Base-by-base conservation (phyloP, 1,140 invertebrate species). In the Fopius arisanus region DNA sequence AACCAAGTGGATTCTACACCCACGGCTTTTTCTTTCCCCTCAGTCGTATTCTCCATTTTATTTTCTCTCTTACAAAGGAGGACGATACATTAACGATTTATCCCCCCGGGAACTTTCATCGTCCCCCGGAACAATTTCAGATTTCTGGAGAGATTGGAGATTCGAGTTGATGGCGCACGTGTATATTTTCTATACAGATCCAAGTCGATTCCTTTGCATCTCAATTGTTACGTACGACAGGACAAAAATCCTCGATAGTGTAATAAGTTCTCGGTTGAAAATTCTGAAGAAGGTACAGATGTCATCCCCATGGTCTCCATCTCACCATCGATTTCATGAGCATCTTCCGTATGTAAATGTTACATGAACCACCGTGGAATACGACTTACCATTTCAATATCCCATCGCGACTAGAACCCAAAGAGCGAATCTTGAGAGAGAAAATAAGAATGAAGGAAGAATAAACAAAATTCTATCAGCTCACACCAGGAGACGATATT, bases 61-160 rank as follows among this genome's bases (percentile, higher is more conserved):
- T 14, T 51, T 5, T 19, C 14, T 14, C 43, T 12, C 19, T n/a
- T 16, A 19, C 43, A 5, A 12, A 1, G n/a, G 28, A 12, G 6
- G 10, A 62, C 21, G 19, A 62, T 62, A 62, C 23, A 62, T 62
- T 62, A 62, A 62, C 54, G 26, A 62, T 62, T 62, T 62, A 62
- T 23, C 54, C 21, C 26, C 5, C 14, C 21, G 54, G 14, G 54
- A 28, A 23, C 19, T 26, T 1, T 62, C 26, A 10, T 62, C 54
- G 26, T 23, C 26, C 12, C 9, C 23, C 28, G 54, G 26, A 62
- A 62, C 54, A 26, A 62, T 12, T 62, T 23, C 54, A 62, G 54
- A 62, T 62, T 62, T 28, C 26, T 14, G 14, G 26, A 10, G 26
- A 62, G 54, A 62, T 62, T 26, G 26, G 26, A 14, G 54, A 62